A percentile compares a stretch with the other conserved stretches of the same genome.
Conservation (phyloP, 1,140 invertebrate genomes). For the Cyphomyrmex costatus region DNA sequence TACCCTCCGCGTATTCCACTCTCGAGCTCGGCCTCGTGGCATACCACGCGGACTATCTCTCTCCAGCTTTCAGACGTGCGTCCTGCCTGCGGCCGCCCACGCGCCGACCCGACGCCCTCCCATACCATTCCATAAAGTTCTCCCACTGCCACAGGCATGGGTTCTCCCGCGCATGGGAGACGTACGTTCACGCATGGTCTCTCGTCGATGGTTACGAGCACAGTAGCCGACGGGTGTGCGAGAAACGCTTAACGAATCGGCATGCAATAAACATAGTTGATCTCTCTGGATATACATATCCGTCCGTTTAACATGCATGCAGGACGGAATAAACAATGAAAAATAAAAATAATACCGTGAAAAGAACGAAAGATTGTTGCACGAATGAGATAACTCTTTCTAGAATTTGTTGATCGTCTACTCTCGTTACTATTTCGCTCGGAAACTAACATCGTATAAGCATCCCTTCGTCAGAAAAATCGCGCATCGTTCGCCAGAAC, state of each 20-base stretch:
- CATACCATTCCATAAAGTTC: slow-evolving; percentile 79
- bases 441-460: neutral
- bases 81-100: slow-evolving; percentile 87
- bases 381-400: neutral
- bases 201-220: slow-evolving; percentile 58
- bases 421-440: neutral
- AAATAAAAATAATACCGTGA: neutral
- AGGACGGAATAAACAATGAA: slow-evolving; percentile 1
- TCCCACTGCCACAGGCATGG: slow-evolving; percentile 65
- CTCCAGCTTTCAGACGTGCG: slow-evolving; percentile 81
- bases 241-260: slow-evolving; percentile 61
- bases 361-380: neutral
- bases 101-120: slow-evolving; percentile 85
- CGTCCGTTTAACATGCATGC: slow-evolving; percentile 23
- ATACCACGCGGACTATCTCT: slow-evolving; percentile 70
- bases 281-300: neutral
- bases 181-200: slow-evolving; percentile 58
- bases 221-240: slow-evolving; percentile 65
- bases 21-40: slow-evolving; percentile 71
- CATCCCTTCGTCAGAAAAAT: neutral
- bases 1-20: slow-evolving; percentile 45
- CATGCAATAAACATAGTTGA: slow-evolving; percentile 55
- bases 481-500: neutral
- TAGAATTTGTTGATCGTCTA: neutral
- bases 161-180: slow-evolving; percentile 65